Conservation (phyloP, 2,113 vertebrate species). For the Mesembrinibis cayennensis region DNA sequence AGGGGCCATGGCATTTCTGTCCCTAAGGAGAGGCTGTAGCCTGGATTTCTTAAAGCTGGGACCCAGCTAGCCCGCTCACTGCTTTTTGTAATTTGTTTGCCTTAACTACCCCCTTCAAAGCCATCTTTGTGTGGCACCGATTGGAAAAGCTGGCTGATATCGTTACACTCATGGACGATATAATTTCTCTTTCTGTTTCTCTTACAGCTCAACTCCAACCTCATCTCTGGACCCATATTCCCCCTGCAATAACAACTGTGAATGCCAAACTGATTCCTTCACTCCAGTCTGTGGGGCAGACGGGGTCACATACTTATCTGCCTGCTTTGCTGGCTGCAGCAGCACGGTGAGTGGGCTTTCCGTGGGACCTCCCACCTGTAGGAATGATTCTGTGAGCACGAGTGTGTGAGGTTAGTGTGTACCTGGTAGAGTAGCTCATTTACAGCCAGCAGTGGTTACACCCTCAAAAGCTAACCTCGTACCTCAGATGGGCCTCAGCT, state of each 20-base stretch:
- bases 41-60: not conserved
- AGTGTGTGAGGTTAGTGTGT: accelerated
- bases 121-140: not conserved
- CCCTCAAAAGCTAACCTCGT: not conserved
- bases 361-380: accelerated
- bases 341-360: conserved; percentile 59
- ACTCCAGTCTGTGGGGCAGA: conserved; percentile 95
- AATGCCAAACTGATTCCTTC: conserved; percentile 94
- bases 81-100: not conserved
- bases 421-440: not conserved
- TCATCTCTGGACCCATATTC: conserved; percentile 82
- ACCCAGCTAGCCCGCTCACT: not conserved
- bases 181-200: conserved; percentile 18
- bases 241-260: conserved; percentile 90
- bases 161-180: not conserved
- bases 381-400: not conserved
- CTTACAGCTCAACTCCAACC: conserved; percentile 79
- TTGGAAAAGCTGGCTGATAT: not conserved
- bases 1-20: not conserved
- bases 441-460: not conserved
- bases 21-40: not conserved
- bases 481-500: not conserved
- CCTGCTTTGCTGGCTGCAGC: conserved; percentile 95
- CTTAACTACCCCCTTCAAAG: not conserved
- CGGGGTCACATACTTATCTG: conserved; percentile 92